A percentile compares a stretch with the other conserved stretches of the same genome.
These are phyloP conservation scores for Axea sp. DNA, from an alignment of 2,888 invertebrate genomes.

Conservation along the genomic window DNA sequence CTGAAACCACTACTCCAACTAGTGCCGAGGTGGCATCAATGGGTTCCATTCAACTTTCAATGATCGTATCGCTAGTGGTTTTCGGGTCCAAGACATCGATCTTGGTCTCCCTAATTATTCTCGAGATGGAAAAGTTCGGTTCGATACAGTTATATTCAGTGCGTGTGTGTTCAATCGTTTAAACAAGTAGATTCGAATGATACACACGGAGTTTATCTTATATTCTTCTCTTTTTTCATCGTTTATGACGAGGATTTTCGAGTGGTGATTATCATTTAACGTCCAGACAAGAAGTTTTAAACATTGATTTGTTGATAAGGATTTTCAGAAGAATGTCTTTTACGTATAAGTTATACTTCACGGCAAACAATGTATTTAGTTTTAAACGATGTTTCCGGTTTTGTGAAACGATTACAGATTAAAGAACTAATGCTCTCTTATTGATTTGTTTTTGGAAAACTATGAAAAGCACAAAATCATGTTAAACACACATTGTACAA, in stretches of 20 bases:
- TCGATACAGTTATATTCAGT: constrained; percentile 46
- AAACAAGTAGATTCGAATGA: constrained; percentile 44
- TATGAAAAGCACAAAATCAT: too few relatives aligned
- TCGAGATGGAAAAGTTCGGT: constrained; percentile 53
- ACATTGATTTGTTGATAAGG: constrained; percentile 36
- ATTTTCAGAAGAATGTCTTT: constrained; percentile 1
- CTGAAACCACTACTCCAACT: constrained; percentile 65
- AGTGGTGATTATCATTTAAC: constrained; percentile 48
- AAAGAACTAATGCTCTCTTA: too few relatives aligned
- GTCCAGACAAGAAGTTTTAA: constrained; percentile 34
- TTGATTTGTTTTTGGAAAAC: too few relatives aligned
- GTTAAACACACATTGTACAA: too few relatives aligned
- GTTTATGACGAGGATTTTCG: constrained; percentile 45
- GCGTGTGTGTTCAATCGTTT: constrained; percentile 33
- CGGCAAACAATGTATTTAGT: constrained; percentile 10
- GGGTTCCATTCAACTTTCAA: constrained; percentile 75
- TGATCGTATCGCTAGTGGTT: constrained; percentile 74
- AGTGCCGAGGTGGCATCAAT: constrained; percentile 69
- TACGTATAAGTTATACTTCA: too few relatives aligned
- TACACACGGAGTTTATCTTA: constrained; percentile 5
- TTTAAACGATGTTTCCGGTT: constrained; percentile 10
- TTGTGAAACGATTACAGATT: too few relatives aligned
- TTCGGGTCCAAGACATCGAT: constrained; percentile 75
- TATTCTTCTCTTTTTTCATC: constrained; percentile 26
- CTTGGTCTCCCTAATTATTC: constrained; percentile 79